Conservation (phyloP, 2,797 vertebrate species). For the Lacerta agilis region DNA sequence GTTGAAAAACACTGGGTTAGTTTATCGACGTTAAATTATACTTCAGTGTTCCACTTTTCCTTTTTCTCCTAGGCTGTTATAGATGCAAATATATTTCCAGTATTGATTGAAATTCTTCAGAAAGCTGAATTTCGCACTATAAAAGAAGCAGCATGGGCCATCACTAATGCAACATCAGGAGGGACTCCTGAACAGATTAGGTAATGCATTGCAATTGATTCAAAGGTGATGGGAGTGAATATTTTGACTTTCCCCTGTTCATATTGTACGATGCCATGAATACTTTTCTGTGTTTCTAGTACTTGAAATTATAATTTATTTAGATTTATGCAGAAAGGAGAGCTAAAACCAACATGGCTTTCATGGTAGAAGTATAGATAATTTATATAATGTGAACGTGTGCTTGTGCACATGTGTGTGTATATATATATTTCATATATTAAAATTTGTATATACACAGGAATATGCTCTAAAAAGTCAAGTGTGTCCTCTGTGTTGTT, state of each 20-base stretch:
- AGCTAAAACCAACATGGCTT: background rate
- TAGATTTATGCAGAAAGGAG: background rate
- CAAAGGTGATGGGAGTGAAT: background rate
- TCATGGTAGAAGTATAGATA: background rate
- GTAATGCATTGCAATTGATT: conserved; percentile 50
- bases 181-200: conserved; percentile 90
- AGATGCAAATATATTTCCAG: conserved; percentile 91
- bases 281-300: background rate
- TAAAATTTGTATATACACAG: too few species aligned
- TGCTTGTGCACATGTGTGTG: too few species aligned
- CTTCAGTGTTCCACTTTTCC: conserved; percentile 2
- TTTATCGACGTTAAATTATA: background rate
- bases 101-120: conserved; percentile 93
- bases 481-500: background rate
- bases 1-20: too few species aligned
- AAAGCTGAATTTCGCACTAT: conserved; percentile 96
- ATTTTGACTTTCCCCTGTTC: background rate
- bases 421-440: too few species aligned
- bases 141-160: conserved; percentile 96
- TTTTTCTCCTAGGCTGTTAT: conserved; percentile 87
- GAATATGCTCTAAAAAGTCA: background rate
- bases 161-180: conserved; percentile 95
- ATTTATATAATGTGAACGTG: too few species aligned
- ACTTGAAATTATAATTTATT: background rate
- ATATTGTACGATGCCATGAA: background rate